A percentile compares a stretch with the other conserved stretches of the same genome.
These are phyloP conservation scores for Vireo altiloquus DNA, from an alignment of 2,113 vertebrate species.

Conservation along the genomic window DNA sequence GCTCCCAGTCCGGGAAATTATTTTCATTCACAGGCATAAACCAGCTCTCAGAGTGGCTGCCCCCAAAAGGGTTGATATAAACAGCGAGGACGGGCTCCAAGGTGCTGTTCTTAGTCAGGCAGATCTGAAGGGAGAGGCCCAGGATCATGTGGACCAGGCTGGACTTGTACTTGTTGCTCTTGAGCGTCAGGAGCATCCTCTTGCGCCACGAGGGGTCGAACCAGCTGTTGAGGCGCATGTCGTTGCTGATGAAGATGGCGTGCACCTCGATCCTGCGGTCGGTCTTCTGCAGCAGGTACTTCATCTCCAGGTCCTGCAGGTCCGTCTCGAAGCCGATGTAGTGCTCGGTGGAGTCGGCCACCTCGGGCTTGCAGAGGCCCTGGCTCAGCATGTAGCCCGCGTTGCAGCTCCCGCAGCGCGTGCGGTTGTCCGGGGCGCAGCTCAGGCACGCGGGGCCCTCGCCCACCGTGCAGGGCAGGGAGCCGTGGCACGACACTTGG, in stretches of 20 bases:
- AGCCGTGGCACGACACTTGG: constrained; percentile 83
- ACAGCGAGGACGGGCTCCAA: constrained; percentile 92
- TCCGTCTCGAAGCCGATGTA: constrained; percentile 96
- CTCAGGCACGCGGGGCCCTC: constrained; percentile 80
- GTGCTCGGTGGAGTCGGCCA: constrained; percentile 93
- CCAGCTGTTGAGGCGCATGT: constrained; percentile 98
- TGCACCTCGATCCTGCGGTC: constrained; percentile 93
- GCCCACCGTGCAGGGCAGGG: constrained; percentile 84
- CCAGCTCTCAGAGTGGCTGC: constrained; percentile 98
- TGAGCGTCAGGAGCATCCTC: constrained; percentile 92
- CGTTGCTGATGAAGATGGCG: constrained; percentile 97
- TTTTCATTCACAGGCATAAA: constrained; percentile 91
- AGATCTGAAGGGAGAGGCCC: constrained; percentile 93
- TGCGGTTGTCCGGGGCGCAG: constrained; percentile 89
- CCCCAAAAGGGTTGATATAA: constrained; percentile 95
- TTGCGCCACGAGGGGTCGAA: constrained; percentile 97
- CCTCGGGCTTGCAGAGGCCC: constrained; percentile 88
- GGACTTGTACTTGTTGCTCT: constrained; percentile 98
- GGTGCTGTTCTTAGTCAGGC: constrained; percentile 97
- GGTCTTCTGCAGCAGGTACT: constrained; percentile 87
- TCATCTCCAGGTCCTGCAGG: constrained; percentile 93
- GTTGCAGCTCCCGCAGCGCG: constrained; percentile 92
- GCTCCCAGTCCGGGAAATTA: constrained; percentile 91
- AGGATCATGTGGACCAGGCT: constrained; percentile 96
- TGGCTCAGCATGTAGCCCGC: constrained; percentile 86